These are phyloP conservation scores for Hydrolagus affinis DNA, from an alignment of 2,113 vertebrate species.

Conservation along the genomic window DNA sequence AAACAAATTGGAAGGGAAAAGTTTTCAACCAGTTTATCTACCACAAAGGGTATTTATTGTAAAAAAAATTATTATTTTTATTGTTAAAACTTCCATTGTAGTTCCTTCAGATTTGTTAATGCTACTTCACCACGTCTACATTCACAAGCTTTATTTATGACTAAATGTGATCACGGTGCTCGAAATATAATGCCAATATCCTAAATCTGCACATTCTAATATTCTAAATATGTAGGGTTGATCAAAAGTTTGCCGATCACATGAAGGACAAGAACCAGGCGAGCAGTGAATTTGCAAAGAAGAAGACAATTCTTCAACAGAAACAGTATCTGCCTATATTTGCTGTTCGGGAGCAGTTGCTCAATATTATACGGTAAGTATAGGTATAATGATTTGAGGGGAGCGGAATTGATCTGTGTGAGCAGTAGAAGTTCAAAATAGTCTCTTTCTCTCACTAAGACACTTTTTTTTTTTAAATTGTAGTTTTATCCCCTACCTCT, in stretches of 20 bases:
- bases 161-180: too few species aligned
- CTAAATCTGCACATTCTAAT: neutral
- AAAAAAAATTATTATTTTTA: too few species aligned
- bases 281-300: conserved; percentile 92
- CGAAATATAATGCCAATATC: neutral
- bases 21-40: too few species aligned
- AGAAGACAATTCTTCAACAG: conserved; percentile 87
- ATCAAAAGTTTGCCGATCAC: conserved; percentile 96
- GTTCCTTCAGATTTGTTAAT: too few species aligned
- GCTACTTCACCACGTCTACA: too few species aligned
- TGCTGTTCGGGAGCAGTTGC: conserved; percentile 86
- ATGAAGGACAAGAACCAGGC: conserved; percentile 91
- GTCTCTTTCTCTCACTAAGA: neutral
- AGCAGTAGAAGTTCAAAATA: too few species aligned
- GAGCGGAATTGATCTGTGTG: neutral
- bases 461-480: too few species aligned
- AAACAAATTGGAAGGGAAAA: too few species aligned
- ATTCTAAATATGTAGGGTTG: conserved; percentile 57
- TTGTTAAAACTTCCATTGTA: too few species aligned
- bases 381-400: neutral
- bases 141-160: too few species aligned
- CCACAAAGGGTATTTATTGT: too few species aligned
- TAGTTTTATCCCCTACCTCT: too few species aligned
- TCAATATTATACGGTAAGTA: conserved; percentile 85
- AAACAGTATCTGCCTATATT: conserved; percentile 94